Base-by-base conservation (phyloP, 2,797 vertebrate genomes). In the Amniataba percoides region DNA sequence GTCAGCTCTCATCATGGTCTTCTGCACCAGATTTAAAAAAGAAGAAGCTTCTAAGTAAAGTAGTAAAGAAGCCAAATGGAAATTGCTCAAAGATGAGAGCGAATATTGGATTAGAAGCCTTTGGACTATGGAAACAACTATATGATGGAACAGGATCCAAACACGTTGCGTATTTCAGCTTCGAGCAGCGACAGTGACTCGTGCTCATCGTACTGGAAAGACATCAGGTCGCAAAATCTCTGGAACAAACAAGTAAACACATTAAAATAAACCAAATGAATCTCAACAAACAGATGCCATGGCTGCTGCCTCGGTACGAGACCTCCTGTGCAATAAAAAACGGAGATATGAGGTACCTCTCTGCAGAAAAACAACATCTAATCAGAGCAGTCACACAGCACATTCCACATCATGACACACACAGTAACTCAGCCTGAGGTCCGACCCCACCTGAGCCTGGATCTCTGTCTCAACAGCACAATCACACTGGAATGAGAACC, bases 401-500 rank as follows among this genome's bases (percentile, higher is more conserved):
- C 90, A 91, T 90, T 92, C 89, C 86, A 71, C 62, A 86, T 78
- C 78, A 84, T 91, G 89, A 89, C 85, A 89, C 90, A 86, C 84
- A 90, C 80, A 52, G 78, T 80, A 89, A 90, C 91, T 90, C 89
- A 89, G 88, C 88, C 91, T 83, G 90, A 84, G 90, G 88, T 90
- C 88, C n/a, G 82, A 91, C 90, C 90, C 90, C 89, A 92, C 92
- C 89, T 92, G 91, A 92, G 90, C 85, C 70, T 74, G 81, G 81
- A 89, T 91, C 87, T 85, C 61, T 71, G 88, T 86, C 87, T 92
- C 90, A 89, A 89, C 88, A 87, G 84, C 91, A 90, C 88, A 91
- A 91, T 93, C 87, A 62, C 85, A 86, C 70, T 89, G 91, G 91
- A 95, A 95, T 93, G 92, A 94, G 88, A 92, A 88, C 89, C 91